Conservation (phyloP, 1,140 invertebrate genomes). For the Drosophila tropicalis region DNA sequence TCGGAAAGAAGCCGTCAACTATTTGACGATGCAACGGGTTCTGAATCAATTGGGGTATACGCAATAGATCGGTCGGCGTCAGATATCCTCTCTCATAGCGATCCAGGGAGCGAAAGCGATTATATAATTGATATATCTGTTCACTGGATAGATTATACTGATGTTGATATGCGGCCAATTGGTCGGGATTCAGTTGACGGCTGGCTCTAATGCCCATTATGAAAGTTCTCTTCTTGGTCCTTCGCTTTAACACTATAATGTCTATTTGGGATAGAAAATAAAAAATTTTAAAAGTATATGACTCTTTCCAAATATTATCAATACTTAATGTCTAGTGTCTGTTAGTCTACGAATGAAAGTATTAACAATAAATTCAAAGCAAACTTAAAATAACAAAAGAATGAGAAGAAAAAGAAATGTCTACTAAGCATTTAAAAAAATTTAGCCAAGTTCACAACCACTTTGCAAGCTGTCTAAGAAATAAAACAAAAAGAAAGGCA, state of each 20-base stretch:
- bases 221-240: not conserved
- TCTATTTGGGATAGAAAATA: slow-evolving; percentile 17
- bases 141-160: slow-evolving; percentile 20
- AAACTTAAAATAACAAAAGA: not conserved
- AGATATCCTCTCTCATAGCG: slow-evolving; percentile 50
- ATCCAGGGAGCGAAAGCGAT: slow-evolving; percentile 49
- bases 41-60: slow-evolving; percentile 52
- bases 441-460: not conserved
- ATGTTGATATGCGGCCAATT: slow-evolving; percentile 31
- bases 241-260: not conserved
- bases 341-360: not conserved
- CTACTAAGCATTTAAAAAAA: too few species aligned
- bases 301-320: not conserved
- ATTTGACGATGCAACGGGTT: slow-evolving; percentile 59
- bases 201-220: slow-evolving; percentile 27
- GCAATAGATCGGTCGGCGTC: slow-evolving; percentile 61
- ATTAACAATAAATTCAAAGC: not conserved
- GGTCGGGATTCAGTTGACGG: slow-evolving; percentile 26
- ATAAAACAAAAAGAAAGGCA: not conserved
- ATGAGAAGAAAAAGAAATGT: not conserved
- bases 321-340: too few species aligned
- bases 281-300: not conserved
- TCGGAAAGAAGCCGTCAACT: slow-evolving; percentile 56
- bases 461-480: not conserved
- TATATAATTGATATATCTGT: slow-evolving; percentile 48